Conservation (phyloP, 2,797 vertebrate genomes). For the Graptemys geographica region DNA sequence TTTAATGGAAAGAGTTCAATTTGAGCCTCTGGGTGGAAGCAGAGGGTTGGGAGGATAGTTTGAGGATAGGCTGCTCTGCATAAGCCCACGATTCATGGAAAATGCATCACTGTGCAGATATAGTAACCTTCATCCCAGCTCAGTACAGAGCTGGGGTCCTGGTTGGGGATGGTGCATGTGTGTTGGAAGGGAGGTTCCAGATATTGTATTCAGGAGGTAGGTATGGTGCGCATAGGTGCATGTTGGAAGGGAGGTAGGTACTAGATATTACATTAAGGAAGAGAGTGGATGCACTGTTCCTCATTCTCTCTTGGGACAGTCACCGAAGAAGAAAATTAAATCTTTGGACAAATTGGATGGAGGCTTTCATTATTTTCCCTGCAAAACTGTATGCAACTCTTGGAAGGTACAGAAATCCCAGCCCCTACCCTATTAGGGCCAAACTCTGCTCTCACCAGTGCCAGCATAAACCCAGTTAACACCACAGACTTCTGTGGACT, state of each 20-base stretch:
- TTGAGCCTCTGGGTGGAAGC: neutral
- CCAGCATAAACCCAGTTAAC: rapidly evolving
- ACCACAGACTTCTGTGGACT: rapidly evolving
- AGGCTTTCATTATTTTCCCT: neutral
- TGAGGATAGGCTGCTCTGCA: neutral
- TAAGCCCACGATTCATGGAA: neutral
- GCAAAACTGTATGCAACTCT: neutral
- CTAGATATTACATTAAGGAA: rapidly evolving
- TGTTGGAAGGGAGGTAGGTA: neutral
- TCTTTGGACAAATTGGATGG: neutral
- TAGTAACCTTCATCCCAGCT: neutral
- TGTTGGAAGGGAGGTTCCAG: neutral
- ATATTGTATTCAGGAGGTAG: neutral
- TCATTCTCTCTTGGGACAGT: neutral
- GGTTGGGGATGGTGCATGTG: rapidly evolving
- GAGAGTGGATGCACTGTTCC: neutral
- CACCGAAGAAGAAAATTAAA: rapidly evolving
- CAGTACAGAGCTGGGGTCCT: neutral
- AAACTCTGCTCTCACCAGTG: rapidly evolving
- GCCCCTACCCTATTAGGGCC: rapidly evolving
- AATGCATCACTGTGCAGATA: neutral
- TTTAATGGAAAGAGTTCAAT: neutral
- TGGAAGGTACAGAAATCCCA: neutral
- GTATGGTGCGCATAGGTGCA: rapidly evolving
- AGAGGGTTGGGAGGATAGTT: neutral